These are phyloP conservation scores for Anguilla anguilla DNA, from an alignment of 2,797 vertebrate species.

Conservation along the genomic window DNA sequence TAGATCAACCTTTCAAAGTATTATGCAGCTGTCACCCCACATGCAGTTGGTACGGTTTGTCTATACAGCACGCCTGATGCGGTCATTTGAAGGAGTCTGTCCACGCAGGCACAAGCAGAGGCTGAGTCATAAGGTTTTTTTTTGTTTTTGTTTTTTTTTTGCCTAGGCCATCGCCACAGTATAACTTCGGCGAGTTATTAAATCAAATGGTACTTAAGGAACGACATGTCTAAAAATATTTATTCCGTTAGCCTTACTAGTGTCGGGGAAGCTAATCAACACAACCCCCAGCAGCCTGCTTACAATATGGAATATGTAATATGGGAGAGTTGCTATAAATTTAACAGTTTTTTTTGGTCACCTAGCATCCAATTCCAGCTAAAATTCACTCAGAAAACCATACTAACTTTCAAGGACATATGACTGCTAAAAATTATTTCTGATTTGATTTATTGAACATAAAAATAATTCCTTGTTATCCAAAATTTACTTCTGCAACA, in stretches of 20 bases:
- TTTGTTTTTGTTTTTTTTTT: not conserved
- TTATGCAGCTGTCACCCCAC: conserved; percentile 8
- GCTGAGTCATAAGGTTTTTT: conserved; percentile 29
- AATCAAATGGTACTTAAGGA: not conserved
- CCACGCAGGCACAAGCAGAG: not conserved
- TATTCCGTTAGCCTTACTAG: not conserved
- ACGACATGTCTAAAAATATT: not conserved
- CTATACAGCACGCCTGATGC: conserved; percentile 18
- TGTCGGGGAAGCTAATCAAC: too few relatives aligned
- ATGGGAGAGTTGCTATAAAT: too few relatives aligned
- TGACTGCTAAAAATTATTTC: too few relatives aligned
- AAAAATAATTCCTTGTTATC: too few relatives aligned
- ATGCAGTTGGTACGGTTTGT: not conserved
- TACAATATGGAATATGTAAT: too few relatives aligned
- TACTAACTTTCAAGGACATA: too few relatives aligned
- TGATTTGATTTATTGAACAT: too few relatives aligned
- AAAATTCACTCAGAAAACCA: too few relatives aligned
- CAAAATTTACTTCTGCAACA: too few relatives aligned
- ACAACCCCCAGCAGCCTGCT: too few relatives aligned
- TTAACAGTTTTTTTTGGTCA: too few relatives aligned
- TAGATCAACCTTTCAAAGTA: not conserved
- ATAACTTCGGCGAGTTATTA: not conserved
- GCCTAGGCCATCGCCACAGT: not conserved
- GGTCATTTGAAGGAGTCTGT: conserved; percentile 20
- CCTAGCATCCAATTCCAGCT: too few relatives aligned